phyloP scores from a whole-genome alignment of 2,797 vertebrate genomes.

The Bryconaethiops microstoma region DNA sequence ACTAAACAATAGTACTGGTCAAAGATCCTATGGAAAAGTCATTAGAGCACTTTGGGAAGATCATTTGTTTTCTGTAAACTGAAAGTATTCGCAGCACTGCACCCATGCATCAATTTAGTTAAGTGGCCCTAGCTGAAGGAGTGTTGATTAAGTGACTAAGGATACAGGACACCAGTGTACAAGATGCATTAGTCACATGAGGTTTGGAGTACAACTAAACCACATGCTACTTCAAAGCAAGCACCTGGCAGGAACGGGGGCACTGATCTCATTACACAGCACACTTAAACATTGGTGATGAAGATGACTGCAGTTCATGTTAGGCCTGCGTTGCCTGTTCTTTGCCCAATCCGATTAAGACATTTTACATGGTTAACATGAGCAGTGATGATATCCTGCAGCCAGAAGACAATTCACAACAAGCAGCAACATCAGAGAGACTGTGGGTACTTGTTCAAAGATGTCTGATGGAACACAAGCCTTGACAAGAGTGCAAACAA shows the following conservation, averaged over 20 bases:
- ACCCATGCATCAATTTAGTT: constrained; percentile 25
- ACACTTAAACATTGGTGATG: constrained; percentile 47
- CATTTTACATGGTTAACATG: constrained; percentile 49
- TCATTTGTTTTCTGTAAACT: neutral
- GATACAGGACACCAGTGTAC: constrained; percentile 37
- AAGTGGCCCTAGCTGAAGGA: constrained; percentile 44
- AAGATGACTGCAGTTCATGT: constrained; percentile 54
- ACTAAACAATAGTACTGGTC: constrained; percentile 7
- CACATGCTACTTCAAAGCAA: constrained; percentile 53
- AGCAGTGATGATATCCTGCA: constrained; percentile 57
- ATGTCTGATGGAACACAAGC: constrained; percentile 73
- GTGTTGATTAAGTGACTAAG: constrained; percentile 24
- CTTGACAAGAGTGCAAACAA: constrained; percentile 38
- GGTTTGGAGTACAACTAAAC: constrained; percentile 50
- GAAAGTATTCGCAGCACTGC: neutral
- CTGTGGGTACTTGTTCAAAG: constrained; percentile 69
- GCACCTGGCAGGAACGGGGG: constrained; percentile 52
- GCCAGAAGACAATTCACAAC: constrained; percentile 68
- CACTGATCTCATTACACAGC: constrained; percentile 46
- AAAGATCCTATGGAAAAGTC: neutral
- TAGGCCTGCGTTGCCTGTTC: constrained; percentile 46
- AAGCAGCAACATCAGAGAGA: constrained; percentile 67
- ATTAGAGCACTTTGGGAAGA: neutral
- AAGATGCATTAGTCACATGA: constrained; percentile 47
- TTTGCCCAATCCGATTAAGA: constrained; percentile 45